Conservation (phyloP, 1,140 invertebrate species). For the Zaprionus camerounensis region DNA sequence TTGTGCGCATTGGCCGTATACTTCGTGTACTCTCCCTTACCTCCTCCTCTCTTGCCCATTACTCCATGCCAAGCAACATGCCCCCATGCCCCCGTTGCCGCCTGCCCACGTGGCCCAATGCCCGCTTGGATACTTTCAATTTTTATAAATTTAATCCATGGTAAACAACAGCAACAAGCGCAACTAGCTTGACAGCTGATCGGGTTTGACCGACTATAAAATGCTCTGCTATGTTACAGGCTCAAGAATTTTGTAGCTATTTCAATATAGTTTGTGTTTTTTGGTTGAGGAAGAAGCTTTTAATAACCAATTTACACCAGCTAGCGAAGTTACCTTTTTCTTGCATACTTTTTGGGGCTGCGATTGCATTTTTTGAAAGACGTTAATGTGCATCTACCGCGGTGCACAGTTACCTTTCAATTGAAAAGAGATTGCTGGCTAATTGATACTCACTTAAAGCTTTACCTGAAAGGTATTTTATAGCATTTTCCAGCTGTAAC, state of each 20-base stretch:
- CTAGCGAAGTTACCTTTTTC: neutral
- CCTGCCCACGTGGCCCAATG: neutral
- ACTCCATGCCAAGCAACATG: neutral
- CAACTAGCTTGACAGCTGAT: neutral
- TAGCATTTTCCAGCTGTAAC: neutral
- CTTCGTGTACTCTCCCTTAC: conserved; percentile 15
- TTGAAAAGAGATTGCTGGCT: too few species aligned
- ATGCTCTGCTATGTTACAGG: neutral
- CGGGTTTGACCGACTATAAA: conserved; percentile 10
- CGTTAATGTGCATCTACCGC: neutral
- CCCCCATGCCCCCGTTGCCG: neutral
- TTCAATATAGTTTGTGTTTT: neutral
- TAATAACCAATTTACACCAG: neutral
- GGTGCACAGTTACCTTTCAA: too few species aligned
- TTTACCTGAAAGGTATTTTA: too few species aligned
- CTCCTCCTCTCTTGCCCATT: neutral
- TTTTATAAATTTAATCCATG: conserved; percentile 56
- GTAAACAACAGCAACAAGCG: conserved; percentile 46
- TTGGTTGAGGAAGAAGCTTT: neutral
- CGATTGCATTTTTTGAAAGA: neutral
- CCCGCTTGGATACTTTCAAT: conserved; percentile 45
- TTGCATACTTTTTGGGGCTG: neutral
- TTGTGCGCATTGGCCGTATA: conserved; percentile 45
- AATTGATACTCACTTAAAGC: too few species aligned
- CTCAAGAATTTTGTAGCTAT: neutral